Base-by-base conservation (phyloP, 2,888 invertebrate species). In the Ligdia adustata region DNA sequence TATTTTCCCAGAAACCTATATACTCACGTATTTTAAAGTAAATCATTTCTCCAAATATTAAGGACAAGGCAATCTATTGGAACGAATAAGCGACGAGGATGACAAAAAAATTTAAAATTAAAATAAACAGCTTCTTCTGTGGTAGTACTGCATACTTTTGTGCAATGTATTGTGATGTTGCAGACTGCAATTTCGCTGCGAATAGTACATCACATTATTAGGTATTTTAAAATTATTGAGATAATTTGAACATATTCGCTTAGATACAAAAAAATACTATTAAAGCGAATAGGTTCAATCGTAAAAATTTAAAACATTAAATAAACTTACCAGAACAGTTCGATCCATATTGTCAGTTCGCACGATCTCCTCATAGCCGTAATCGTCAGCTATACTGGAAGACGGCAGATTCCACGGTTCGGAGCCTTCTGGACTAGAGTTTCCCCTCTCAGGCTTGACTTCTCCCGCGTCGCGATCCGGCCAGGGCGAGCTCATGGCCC, bases 271-370 rank as follows among this genome's bases (percentile, higher is more conserved):
- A 7, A 6, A 2, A 6, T 22, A 4, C 22, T 6, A n/a, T n/a
- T 22, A 48, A 57, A 50, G 47, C 46, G 42, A 45, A 48, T 42
- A 59, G 39, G 28, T 47, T 41, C 42, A 43, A 40, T 26, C 7
- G 6, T 38, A 24, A 38, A 13, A 42, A 15, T 3, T 9, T 29
- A 34, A 34, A 35, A 35, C 31, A 6, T 5, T 13, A 3, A 16
- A 6, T 11, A 18, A 20, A 87, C 90, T 89, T 69, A 90, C 90
- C 59, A 90, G 79, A 37, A 90, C 90, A 42, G 90, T 90, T 28
- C 89, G 70, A 37, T 86, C 82, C 77, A 88, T 72, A 59, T 79
- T 80, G 53, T 86, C 88, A 2, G 81, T 66, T 7, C 85, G 77
- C 43, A 83, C 87, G 6, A 82, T 79, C 53, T 89, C 89, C 63